Evolutionary conservation across 2,113 vertebrate species (phyloP).

Genomic region (Brachyhypopomus gauderio): DNA sequence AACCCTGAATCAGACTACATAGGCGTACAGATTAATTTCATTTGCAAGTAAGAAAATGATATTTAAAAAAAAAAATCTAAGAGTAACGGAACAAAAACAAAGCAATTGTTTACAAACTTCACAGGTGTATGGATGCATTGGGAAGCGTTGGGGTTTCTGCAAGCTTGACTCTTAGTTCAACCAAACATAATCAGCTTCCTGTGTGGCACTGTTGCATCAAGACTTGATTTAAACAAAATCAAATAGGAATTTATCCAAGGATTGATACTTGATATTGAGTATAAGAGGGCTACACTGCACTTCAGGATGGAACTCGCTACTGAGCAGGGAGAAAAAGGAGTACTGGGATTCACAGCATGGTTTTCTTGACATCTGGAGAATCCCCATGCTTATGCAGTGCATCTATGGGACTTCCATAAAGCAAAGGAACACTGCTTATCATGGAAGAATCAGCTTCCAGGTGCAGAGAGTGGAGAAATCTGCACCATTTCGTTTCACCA

Average conservation of each 20-base stretch:
- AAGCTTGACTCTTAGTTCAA: constrained; percentile 79
- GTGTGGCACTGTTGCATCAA: constrained; percentile 87
- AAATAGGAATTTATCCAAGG: constrained; percentile 61
- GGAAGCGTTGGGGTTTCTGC: constrained; percentile 67
- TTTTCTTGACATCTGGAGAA: constrained; percentile 59
- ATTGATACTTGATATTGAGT: constrained; percentile 57
- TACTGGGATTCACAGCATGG: constrained; percentile 54
- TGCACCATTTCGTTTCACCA: constrained; percentile 77
- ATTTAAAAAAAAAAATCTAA: constrained; percentile 64
- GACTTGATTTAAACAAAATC: constrained; percentile 72
- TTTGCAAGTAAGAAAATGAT: constrained; percentile 81
- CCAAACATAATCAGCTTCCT: constrained; percentile 94
- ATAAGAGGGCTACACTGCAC: constrained; percentile 61
- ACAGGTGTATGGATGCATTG: constrained; percentile 81
- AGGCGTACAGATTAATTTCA: constrained; percentile 81
- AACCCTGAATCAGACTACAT: constrained; percentile 70
- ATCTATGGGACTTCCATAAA: constrained; percentile 41
- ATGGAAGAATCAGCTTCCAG: constrained; percentile 68
- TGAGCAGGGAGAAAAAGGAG: constrained; percentile 53
- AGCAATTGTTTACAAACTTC: constrained; percentile 95
- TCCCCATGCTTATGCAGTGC: constrained; percentile 40
- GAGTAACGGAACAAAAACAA: constrained; percentile 44
- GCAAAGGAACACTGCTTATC: constrained; percentile 74
- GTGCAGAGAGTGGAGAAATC: constrained; percentile 81
- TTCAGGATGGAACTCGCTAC: constrained; percentile 63